Evolutionary conservation across 2,113 vertebrate genomes (phyloP).

Genomic region (Haemorhous mexicanus): DNA sequence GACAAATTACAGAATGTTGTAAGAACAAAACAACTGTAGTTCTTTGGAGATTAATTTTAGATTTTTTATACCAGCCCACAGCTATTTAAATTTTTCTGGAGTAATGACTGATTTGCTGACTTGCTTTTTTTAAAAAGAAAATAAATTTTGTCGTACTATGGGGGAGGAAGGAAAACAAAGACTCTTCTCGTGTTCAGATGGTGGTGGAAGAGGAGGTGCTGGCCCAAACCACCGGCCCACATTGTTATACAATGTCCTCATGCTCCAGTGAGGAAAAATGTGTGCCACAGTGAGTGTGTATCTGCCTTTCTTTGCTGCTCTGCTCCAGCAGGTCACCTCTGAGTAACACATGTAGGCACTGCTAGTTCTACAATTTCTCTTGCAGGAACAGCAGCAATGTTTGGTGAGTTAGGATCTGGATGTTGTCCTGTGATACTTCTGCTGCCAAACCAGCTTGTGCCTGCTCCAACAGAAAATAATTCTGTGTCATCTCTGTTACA

Average conservation of each 20-base stretch:
- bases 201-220: not conserved
- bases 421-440: not conserved
- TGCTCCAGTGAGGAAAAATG: not conserved
- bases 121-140: not conserved
- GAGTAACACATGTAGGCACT: not conserved
- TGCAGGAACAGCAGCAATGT: not conserved
- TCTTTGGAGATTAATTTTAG: not conserved
- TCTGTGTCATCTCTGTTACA: not conserved
- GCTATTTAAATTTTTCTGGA: not conserved
- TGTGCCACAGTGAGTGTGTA: not conserved
- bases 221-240: not conserved
- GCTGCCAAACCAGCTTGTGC: not conserved
- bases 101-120: not conserved
- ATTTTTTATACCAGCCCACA: not conserved
- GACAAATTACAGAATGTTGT: not conserved
- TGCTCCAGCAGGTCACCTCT: not conserved
- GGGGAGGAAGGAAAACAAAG: not conserved
- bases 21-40: not conserved
- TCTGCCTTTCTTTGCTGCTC: not conserved
- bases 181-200: not conserved
- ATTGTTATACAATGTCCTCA: not conserved
- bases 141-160: not conserved
- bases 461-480: not conserved
- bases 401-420: not conserved
- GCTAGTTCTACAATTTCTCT: not conserved